phyloP scores from a whole-genome alignment of 2,797 vertebrate species.

The Gila robusta region DNA sequence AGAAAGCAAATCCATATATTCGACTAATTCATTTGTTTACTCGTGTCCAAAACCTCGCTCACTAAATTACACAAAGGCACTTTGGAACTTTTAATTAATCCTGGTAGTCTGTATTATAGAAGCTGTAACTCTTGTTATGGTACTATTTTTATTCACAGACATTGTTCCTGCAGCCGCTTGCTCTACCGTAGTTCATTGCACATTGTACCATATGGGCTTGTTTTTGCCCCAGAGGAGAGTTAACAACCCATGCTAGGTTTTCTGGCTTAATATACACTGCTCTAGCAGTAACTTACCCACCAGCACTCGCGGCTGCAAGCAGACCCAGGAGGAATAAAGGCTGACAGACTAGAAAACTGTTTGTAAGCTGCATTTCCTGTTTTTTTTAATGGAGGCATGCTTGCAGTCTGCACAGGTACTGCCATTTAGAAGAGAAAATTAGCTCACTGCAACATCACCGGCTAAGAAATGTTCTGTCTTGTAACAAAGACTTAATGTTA shows the following conservation, averaged over 20 bases:
- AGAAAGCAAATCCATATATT: not conserved
- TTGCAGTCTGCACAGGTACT: not conserved
- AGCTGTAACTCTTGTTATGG: not conserved
- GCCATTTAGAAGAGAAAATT: not conserved
- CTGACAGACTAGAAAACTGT: conserved; percentile 18
- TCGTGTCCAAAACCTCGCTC: not conserved
- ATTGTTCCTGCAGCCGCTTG: conserved; percentile 23
- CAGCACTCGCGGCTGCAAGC: not conserved
- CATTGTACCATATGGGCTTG: conserved; percentile 50
- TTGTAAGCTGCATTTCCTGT: conserved; percentile 14
- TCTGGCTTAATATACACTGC: conserved; percentile 39
- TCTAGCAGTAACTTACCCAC: conserved; percentile 20
- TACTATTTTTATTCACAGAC: conserved; percentile 25
- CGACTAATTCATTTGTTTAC: not conserved
- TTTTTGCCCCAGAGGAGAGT: conserved; percentile 42
- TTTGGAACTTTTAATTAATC: not conserved
- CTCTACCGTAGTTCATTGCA: conserved; percentile 33
- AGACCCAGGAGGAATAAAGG: conserved; percentile 50
- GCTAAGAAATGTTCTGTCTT: not conserved
- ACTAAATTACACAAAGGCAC: conserved; percentile 14
- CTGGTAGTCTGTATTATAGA: not conserved
- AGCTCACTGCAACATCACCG: not conserved
- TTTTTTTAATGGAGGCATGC: not conserved
- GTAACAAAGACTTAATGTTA: not conserved
- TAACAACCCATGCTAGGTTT: conserved; percentile 45